Evolutionary conservation across 2,888 invertebrate species (phyloP), one percentile per base, ranked within the genome.

Genomic region (Lasioglossum calceatum): DNA sequence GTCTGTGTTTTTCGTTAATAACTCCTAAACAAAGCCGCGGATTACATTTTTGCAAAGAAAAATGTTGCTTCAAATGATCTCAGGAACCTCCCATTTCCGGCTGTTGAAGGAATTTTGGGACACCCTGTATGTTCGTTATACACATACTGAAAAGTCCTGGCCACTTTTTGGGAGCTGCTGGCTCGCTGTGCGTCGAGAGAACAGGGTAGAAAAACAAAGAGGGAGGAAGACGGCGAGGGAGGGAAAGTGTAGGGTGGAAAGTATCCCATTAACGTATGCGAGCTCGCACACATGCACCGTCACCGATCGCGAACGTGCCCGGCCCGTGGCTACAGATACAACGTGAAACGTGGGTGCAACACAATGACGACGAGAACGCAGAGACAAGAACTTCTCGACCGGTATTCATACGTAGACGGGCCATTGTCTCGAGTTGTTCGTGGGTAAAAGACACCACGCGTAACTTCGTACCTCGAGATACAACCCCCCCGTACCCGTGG

Each of bases 341-440:
- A 85, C 54, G 82, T 64, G 82, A 67, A 77, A 81, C 82, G 61
- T 50, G 79, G 77, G 82, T 64, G 75, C 74, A 74, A 81, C 73
- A 87, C 89, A 82, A 85, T 85, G 89, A 85, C 90, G 81, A 77
- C 89, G 84, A 85, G 83, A 79, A 87, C 77, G 79, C 73, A 7
- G 67, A 83, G 86, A 86, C 82, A 80, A 87, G 84, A 81, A 87
- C 77, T 84, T 87, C 88, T 88, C 87, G 82, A 85, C 87, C 81
- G 74, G 91, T 89, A 91, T 91, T 91, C 91, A 91, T 85, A 89
- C 84, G 81, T 90, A 81, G 90, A 81, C 87, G 88, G 88, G 64
- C 84, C 85, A 91, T 91, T 91, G 91, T 91, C 91, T 91, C 87
- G 88, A 90, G 89, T 91, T 89, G 88, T 90, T 90, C 87, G 87